These are phyloP conservation scores for Menura novaehollandiae DNA, from an alignment of 2,113 vertebrate species.

Conservation along the genomic window DNA sequence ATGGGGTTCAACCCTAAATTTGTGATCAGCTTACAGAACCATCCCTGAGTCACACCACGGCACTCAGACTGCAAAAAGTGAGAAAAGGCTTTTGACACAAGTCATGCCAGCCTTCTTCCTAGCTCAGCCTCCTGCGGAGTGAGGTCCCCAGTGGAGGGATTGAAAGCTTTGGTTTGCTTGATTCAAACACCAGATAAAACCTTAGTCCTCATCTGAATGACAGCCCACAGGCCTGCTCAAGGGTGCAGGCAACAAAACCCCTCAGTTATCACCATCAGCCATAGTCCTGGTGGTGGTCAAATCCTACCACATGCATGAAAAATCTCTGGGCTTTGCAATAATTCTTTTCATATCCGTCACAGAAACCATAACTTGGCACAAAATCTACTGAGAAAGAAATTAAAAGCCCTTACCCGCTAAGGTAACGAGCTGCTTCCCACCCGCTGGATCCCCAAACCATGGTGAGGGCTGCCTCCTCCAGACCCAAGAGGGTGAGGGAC, in stretches of 20 bases:
- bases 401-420: neutral
- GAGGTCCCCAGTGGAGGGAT: neutral
- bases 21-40: neutral
- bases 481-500: too few relatives aligned
- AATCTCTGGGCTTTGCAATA: accelerated
- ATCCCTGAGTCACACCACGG: too few relatives aligned
- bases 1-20: neutral
- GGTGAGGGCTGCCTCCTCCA: neutral
- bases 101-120: neutral
- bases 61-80: neutral
- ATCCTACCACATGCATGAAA: neutral
- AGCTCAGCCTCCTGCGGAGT: neutral
- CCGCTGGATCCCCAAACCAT: neutral
- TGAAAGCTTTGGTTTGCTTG: neutral
- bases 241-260: neutral
- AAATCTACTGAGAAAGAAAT: neutral
- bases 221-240: neutral
- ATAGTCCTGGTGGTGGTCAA: neutral
- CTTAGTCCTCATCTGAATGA: neutral
- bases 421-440: neutral
- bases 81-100: neutral
- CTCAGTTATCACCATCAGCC: neutral
- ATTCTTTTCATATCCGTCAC: neutral
- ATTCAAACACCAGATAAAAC: neutral
- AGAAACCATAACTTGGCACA: neutral